These are phyloP conservation scores for Bovichtus diacanthus DNA, from an alignment of 2,797 vertebrate genomes.

Conservation along the genomic window DNA sequence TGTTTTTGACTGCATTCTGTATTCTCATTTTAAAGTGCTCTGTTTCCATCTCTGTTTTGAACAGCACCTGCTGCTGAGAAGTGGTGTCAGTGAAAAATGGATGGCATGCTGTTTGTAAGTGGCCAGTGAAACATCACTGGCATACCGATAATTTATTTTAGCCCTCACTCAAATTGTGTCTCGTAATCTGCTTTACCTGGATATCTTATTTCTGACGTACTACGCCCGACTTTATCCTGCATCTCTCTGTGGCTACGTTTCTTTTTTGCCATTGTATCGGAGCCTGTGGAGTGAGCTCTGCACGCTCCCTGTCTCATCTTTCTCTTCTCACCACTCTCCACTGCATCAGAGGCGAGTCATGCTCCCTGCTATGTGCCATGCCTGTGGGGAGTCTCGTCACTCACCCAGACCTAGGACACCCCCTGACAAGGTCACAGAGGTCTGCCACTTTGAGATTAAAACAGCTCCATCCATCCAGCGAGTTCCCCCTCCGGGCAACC, in stretches of 20 bases:
- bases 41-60: constrained; percentile 13
- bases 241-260: constrained; percentile 20
- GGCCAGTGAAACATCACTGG: not conserved
- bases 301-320: constrained; percentile 22
- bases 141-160: constrained; percentile 19
- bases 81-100: constrained; percentile 5
- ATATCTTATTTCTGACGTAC: constrained; percentile 5
- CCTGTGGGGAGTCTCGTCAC: constrained; percentile 72
- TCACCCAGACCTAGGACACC: constrained; percentile 70
- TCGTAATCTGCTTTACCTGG: not conserved
- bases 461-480: constrained; percentile 71
- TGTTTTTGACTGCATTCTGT: not conserved
- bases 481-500: constrained; percentile 62
- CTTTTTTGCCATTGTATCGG: constrained; percentile 3
- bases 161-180: not conserved
- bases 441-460: constrained; percentile 77
- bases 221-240: constrained; percentile 3
- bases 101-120: constrained; percentile 24
- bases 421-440: constrained; percentile 76
- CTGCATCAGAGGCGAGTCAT: constrained; percentile 29
- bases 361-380: constrained; percentile 40
- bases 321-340: constrained; percentile 30
- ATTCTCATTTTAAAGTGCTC: not conserved
- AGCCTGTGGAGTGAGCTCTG: constrained; percentile 21
- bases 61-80: constrained; percentile 26